Base-by-base conservation (phyloP, 2,888 invertebrate genomes). In the Diaperis boleti region DNA sequence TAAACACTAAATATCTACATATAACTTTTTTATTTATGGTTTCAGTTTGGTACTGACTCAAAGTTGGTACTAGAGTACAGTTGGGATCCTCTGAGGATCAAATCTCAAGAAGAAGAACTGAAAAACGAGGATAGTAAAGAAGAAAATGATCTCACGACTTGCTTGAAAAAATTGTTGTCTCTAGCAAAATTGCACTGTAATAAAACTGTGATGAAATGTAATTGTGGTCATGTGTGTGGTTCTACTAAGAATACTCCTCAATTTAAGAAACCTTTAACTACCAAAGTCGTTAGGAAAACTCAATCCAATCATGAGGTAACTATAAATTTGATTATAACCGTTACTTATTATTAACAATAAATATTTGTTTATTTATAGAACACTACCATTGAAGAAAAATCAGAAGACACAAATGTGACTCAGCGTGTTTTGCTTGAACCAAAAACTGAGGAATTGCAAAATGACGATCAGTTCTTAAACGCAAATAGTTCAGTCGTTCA, bases 31-130 rank as follows among this genome's bases (percentile, higher is more conserved):
- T 17, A 8, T 47, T 59, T 5, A 37, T 13, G 47, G 6, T 80
- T 82, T 31, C 76, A 90, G 90, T 90, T 89, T 79, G 92, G 92
- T 10, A 83, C 85, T 59, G 89, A 93, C 63, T 90, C 91, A 0
- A 91, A 89, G 79, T 80, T 94, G 20, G 86, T 88, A 59, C 79
- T 94, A 15, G 92, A 94, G 78, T 94, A 94, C 79, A 90, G 89
- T 86, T 94, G 92, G 92, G 87, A 87, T 52, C 80, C 82, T 0
- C 14, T 41, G 6, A 56, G 64, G 13, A 41, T 10, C 2, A 57
- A 62, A 18, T 29, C 44, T 14, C 55, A 33, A 45, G 59, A 64
- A 11, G 59, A 62, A 2, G 63, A 67, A 59, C 29, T 47, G 14
- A 45, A 65, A 15, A 18, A 33, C 11, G 33, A 33, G 5, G 5